Percentiles rank a stretch among this genome's conserved stretches.
Conservation (phyloP, 2,888 invertebrate genomes). For the Chalcosyrphus nemorum region DNA sequence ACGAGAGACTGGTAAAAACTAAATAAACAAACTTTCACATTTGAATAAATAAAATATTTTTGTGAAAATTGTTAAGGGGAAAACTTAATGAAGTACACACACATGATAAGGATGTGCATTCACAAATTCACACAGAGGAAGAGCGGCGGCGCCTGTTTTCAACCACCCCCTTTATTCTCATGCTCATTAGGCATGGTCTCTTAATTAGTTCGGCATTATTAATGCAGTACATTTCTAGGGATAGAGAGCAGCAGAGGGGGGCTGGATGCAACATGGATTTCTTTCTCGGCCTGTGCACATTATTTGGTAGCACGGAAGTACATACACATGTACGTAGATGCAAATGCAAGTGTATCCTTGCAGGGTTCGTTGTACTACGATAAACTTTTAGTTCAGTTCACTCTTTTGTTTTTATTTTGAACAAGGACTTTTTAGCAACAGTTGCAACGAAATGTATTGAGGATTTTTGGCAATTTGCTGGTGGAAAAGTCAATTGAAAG, state of each 20-base stretch:
- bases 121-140: conserved; percentile 38
- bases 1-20: not conserved
- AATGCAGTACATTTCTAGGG: conserved; percentile 40
- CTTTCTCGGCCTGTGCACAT: conserved; percentile 18
- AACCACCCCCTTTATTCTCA: conserved; percentile 22
- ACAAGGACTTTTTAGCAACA: conserved; percentile 22
- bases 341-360: conserved; percentile 25
- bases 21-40: conserved; percentile 65
- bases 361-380: conserved; percentile 22
- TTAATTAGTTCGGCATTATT: conserved; percentile 70
- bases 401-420: conserved; percentile 10
- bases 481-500: conserved; percentile 4
- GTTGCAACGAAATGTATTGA: conserved; percentile 6
- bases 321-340: conserved; percentile 32
- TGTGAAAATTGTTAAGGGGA: conserved; percentile 35
- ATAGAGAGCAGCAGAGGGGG: not conserved
- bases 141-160: not conserved
- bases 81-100: conserved; percentile 60
- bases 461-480: not conserved
- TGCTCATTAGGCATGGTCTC: conserved; percentile 64
- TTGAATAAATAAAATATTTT: conserved; percentile 66
- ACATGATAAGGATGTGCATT: conserved; percentile 58
- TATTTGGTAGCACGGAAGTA: conserved; percentile 43
- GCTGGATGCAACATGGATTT: too few species aligned
- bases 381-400: conserved; percentile 18